Evolutionary conservation across 2,888 invertebrate genomes (phyloP), one percentile per base, ranked within the genome.

Genomic region (Hypena proboscidalis): DNA sequence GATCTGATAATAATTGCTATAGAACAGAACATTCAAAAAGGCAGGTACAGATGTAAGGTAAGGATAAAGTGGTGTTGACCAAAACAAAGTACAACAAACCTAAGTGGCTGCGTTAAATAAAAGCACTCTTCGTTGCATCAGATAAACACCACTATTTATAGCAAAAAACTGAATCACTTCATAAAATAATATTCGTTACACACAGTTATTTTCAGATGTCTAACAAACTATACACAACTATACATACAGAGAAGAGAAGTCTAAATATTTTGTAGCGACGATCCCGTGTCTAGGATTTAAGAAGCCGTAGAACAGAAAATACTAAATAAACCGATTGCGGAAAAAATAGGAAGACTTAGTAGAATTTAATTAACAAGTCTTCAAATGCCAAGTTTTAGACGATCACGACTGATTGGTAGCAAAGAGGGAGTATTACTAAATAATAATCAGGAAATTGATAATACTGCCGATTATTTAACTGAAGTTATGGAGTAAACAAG

Each of bases 181-280:
- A 41, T 34, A 47, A 29, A 35, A 45, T 47, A 33, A 42, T 26
- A 30, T 27, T 22, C 29, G 29, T 4, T 37, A 26, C 10, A 53
- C 13, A 31, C 40, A n/a, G 15, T 44, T 61, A 58, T 62, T 65
- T 62, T 40, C 23, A 40, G 65, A 65, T 42, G 56, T 42, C 19
- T 2, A 17, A 22, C 13, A 25, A 14, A 8, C n/a, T 32, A 30
- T 35, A 35, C 38, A 25, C 29, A 47, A 34, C 17, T 17, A 33
- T 1, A 14, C n/a, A n/a, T n/a, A n/a, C n/a, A n/a, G n/a, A n/a
- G n/a, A n/a, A n/a, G n/a, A n/a, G n/a, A n/a, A n/a, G n/a, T 9
- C n/a, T 7, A 6, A 30, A 35, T 19, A 9, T 14, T 27, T 17
- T 27, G 11, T 29, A n/a, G n/a, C n/a, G n/a, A n/a, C 27, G 15